Evolutionary conservation across 2,888 invertebrate genomes (phyloP), one percentile per base, ranked within the genome.

Genomic region (Volucella inflata): DNA sequence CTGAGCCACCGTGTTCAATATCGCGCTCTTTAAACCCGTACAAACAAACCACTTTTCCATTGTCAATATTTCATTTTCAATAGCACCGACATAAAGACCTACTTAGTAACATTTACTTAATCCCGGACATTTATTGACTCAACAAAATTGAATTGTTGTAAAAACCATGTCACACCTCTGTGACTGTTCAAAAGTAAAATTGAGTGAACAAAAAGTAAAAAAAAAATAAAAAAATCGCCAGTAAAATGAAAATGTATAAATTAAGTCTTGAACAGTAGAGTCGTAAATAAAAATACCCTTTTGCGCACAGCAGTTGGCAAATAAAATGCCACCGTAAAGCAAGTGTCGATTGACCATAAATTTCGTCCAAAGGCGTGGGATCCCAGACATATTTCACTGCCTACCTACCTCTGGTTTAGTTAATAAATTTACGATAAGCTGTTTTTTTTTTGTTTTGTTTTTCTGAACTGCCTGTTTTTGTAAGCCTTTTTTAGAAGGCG

Each of bases 281-380:
- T 65, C 75, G 30, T 65, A 57, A 75, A 65, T 48, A 65, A 17
- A 3, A 42, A 11, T 30, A 30, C n/a, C 57, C 21, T 57, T 51
- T 64, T 21, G 55, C 21, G 46, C 38, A 46, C 30, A 30, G 30
- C 30, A 30, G 55, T 65, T 57, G 74, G 38, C 57, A 57, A 40
- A 57, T 59, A 50, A 75, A 75, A 21, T 57, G 75, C 44, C 65
- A 75, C 55, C 59, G 30, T 50, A 40, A 2, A 65, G 48, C 48
- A 59, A 38, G 67, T 50, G 50, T 50, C 65, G 50, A 67, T 50
- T 65, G 75, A 67, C 67, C 65, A 65, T 67, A 42, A 74, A 74
- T 14, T 59, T 40, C 50, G 4, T 3, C 50, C 30, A 38, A 40
- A 67, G 48, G 55, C 42, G 75, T 75, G 75, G 75, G 65, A 55